These are phyloP conservation scores for Denticeps clupeoides DNA, from an alignment of 2,797 vertebrate genomes.

Conservation along the genomic window DNA sequence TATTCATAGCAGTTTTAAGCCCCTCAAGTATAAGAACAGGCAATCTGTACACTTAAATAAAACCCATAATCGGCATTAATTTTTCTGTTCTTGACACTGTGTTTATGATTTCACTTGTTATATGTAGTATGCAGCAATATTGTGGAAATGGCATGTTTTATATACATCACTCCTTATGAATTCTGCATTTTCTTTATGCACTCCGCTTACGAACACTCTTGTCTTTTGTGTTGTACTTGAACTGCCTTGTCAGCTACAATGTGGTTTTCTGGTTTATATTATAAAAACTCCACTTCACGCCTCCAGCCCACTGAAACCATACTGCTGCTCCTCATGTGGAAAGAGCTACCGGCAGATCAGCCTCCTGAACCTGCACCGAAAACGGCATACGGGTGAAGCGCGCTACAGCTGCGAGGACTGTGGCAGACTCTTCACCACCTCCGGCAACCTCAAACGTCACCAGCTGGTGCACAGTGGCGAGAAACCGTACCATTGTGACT, in stretches of 20 bases:
- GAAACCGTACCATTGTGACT: slow-evolving; percentile 92
- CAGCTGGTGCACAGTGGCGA: slow-evolving; percentile 95
- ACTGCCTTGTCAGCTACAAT: not conserved
- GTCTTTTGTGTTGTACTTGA: not conserved
- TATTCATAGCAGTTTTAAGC: too few species aligned
- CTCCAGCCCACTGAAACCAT: slow-evolving; percentile 81
- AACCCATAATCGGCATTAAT: too few species aligned
- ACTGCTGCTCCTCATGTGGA: slow-evolving; percentile 86
- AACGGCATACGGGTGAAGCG: slow-evolving; percentile 88
- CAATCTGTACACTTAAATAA: too few species aligned
- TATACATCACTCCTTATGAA: too few species aligned
- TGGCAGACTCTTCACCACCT: slow-evolving; percentile 92
- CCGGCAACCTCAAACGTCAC: slow-evolving; percentile 92
- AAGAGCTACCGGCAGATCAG: slow-evolving; percentile 98
- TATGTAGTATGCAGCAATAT: too few species aligned
- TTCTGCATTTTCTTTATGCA: too few species aligned
- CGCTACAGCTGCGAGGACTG: slow-evolving; percentile 88
- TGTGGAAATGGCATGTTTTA: too few species aligned
- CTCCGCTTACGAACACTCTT: too few species aligned
- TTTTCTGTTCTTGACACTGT: too few species aligned
- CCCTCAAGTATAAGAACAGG: too few species aligned
- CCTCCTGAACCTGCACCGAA: slow-evolving; percentile 91
- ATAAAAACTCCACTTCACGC: not conserved
- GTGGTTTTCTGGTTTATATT: not conserved
- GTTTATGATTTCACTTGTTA: too few species aligned